Evolutionary conservation across 2,113 vertebrate genomes (phyloP).

Genomic region (Nestor notabilis): DNA sequence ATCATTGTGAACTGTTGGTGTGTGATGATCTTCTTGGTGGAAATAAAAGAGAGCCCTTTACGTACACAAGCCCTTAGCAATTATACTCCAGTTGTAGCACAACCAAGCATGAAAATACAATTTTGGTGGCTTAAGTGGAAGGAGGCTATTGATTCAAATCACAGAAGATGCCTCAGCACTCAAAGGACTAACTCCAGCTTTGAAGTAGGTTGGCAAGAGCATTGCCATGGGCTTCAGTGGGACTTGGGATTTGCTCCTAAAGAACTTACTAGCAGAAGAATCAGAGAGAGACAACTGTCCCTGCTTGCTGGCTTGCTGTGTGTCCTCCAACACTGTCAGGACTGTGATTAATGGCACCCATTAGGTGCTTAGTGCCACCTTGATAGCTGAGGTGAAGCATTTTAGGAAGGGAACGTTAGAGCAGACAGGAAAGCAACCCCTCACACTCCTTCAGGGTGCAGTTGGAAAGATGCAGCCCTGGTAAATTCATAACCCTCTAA

Average conservation of each 20-base stretch:
- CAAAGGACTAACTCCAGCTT: neutral
- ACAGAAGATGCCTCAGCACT: neutral
- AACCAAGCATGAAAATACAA: neutral
- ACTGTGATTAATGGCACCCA: neutral
- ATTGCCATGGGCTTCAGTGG: accelerated
- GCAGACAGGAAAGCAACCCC: neutral
- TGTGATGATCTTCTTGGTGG: neutral
- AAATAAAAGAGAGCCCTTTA: neutral
- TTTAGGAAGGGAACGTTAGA: neutral
- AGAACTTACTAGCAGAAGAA: neutral
- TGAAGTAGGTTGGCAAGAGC: neutral
- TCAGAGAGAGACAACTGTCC: neutral
- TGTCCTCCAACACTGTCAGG: accelerated
- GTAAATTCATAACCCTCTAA: neutral
- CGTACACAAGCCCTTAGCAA: neutral
- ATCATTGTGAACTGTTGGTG: neutral
- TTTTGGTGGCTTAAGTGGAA: neutral
- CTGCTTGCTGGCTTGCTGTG: neutral
- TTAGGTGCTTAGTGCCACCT: neutral
- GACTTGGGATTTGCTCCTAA: neutral
- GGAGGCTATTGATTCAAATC: neutral
- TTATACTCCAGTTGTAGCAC: neutral
- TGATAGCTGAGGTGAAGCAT: neutral
- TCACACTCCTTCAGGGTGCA: neutral
- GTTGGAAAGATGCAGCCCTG: neutral